phyloP scores from a whole-genome alignment of 2,113 vertebrate genomes.

The Probosciger aterrimus region DNA sequence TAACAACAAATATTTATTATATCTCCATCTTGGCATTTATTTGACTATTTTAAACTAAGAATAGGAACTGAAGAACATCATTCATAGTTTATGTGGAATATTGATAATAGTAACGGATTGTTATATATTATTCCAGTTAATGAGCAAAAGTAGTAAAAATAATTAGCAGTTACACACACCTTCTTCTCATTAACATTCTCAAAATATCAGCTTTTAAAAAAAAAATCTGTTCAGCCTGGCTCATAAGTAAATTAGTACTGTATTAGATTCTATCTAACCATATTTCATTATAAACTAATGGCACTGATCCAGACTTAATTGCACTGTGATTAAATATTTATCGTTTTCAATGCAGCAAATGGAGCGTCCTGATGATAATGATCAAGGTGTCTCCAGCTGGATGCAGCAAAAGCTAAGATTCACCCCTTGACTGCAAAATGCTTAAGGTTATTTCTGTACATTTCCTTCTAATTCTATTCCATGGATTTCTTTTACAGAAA shows the following conservation, averaged over 20 bases:
- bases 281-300: constrained; percentile 52
- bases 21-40: not conserved
- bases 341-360: constrained; percentile 63
- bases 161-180: not conserved
- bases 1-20: not conserved
- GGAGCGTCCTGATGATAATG: constrained; percentile 53
- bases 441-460: not conserved
- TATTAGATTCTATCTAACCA: constrained; percentile 25
- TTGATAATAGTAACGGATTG: not conserved
- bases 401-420: constrained; percentile 8
- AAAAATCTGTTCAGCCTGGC: not conserved
- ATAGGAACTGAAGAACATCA: not conserved
- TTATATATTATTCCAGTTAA: not conserved
- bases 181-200: not conserved
- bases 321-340: constrained; percentile 69
- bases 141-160: not conserved
- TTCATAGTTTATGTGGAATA: not conserved
- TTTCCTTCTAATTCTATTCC: not conserved
- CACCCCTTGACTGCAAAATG: not conserved
- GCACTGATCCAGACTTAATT: constrained; percentile 49
- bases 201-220: not conserved
- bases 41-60: not conserved
- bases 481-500: not conserved
- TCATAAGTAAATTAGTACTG: not conserved
- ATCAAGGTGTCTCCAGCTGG: constrained; percentile 42